phyloP scores from a whole-genome alignment of 2,113 vertebrate genomes.

The Scartelaos histophorus region DNA sequence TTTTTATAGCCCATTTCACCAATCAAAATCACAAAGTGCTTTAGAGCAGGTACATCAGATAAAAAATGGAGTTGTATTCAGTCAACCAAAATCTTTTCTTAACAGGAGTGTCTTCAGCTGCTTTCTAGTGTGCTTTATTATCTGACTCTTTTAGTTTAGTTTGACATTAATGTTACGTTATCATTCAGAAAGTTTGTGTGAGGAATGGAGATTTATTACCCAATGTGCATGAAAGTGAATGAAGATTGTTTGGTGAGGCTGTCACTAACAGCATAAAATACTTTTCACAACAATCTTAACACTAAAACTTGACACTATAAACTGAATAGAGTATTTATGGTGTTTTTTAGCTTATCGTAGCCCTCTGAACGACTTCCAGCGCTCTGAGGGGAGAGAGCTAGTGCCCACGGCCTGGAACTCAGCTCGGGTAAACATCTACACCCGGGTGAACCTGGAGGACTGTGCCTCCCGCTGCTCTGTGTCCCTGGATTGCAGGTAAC shows the following conservation, averaged over 20 bases:
- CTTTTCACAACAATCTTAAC: no score
- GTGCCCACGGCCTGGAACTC: conserved; percentile 55
- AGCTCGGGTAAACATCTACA: conserved; percentile 36
- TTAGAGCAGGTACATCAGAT: no score
- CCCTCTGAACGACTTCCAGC: conserved; percentile 91
- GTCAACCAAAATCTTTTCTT: no score
- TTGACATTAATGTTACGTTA: not conserved
- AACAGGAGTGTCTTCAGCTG: no score
- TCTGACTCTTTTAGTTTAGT: not conserved
- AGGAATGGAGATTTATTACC: not conserved
- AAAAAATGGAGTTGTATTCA: no score
- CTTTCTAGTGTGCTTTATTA: no score
- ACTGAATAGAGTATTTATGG: conserved; percentile 5
- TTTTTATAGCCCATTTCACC: no score
- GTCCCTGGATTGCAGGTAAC: conserved; percentile 85
- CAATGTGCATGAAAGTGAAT: not conserved
- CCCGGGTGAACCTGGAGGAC: conserved; percentile 75
- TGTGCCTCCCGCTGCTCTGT: conserved; percentile 83
- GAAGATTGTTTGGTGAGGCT: not conserved
- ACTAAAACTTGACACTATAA: no score
- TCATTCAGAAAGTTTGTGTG: no score
- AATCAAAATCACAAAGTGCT: no score
- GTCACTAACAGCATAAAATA: not conserved
- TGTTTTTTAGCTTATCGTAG: conserved; percentile 81
- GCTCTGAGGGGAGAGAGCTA: conserved; percentile 85